A percentile compares a stretch with the other conserved stretches of the same genome.
phyloP scores from a whole-genome alignment of 1,140 invertebrate genomes.

The Megathymus violae region DNA sequence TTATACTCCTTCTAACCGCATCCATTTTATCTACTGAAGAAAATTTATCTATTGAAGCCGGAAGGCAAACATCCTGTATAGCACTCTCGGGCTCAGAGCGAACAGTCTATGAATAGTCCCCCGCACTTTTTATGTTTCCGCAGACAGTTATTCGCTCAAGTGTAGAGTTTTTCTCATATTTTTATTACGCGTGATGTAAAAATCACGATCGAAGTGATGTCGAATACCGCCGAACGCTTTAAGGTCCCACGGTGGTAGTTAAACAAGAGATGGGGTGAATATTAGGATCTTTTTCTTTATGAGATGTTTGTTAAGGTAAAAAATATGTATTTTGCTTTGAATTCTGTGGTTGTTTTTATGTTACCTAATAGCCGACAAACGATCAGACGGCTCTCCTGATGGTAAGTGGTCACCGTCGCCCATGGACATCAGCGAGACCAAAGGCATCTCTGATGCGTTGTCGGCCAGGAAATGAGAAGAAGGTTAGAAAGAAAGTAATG shows the following conservation, averaged over 20 bases:
- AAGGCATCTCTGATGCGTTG: no score
- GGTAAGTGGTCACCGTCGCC: no score
- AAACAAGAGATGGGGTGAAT: slow-evolving; percentile 27
- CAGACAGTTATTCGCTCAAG: slow-evolving; percentile 60
- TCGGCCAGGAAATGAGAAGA: no score
- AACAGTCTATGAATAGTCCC: slow-evolving; percentile 39
- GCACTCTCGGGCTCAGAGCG: slow-evolving; percentile 36
- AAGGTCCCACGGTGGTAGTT: slow-evolving; percentile 41
- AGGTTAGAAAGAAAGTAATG: no score
- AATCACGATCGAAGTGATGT: slow-evolving; percentile 44
- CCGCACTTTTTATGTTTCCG: slow-evolving; percentile 66
- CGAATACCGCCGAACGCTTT: slow-evolving; percentile 40
- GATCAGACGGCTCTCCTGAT: no score
- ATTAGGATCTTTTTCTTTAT: slow-evolving; percentile 12
- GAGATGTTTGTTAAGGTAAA: slow-evolving; percentile 4
- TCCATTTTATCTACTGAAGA: slow-evolving; percentile 17
- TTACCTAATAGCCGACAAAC: no score
- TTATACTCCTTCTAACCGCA: slow-evolving; percentile 3
- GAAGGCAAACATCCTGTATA: slow-evolving; percentile 60
- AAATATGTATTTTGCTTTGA: background rate
- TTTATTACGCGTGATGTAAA: slow-evolving; percentile 61
- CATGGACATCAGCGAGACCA: no score
- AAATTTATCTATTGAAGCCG: slow-evolving; percentile 59
- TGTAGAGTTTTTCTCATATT: slow-evolving; percentile 63
- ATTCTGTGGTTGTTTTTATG: no score